Evolutionary conservation across 2,797 vertebrate genomes (phyloP).

Genomic region (Anisognathus igniventris): DNA sequence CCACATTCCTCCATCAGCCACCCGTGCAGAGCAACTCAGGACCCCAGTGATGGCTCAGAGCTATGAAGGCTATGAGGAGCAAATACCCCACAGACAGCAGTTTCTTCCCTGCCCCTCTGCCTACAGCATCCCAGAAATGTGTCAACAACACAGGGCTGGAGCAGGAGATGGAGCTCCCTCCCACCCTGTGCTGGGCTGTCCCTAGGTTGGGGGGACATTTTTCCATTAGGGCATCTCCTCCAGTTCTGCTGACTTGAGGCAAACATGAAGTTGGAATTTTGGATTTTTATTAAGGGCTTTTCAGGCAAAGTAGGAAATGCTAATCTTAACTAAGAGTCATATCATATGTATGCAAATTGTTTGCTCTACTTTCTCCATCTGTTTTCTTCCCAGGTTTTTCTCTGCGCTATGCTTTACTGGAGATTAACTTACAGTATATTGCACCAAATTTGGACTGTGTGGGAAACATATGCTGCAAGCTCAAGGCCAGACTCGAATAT

Average conservation of each 20-base stretch:
- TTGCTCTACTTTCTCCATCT: conserved; percentile 69
- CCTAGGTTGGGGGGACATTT: fast-evolving
- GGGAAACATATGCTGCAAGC: conserved; percentile 60
- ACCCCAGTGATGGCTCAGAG: neutral
- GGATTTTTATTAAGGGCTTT: conserved; percentile 35
- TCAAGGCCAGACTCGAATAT: conserved; percentile 52
- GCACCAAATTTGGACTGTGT: conserved; percentile 49
- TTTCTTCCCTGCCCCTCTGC: neutral
- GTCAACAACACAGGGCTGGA: neutral
- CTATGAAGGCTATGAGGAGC: neutral
- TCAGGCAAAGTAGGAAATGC: conserved; percentile 39
- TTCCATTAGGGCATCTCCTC: neutral
- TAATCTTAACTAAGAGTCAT: conserved; percentile 62
- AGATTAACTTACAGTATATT: conserved; percentile 55
- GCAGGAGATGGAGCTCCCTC: neutral
- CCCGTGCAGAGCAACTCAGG: neutral
- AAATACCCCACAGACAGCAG: neutral
- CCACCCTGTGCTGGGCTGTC: neutral
- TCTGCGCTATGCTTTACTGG: conserved; percentile 33
- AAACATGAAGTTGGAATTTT: neutral
- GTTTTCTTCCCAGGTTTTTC: conserved; percentile 51
- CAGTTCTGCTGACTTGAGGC: neutral
- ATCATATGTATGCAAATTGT: conserved; percentile 62
- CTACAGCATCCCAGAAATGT: neutral
- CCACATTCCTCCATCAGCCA: neutral